Conservation (phyloP, 2,888 invertebrate species). For the Parnassius orleans region DNA sequence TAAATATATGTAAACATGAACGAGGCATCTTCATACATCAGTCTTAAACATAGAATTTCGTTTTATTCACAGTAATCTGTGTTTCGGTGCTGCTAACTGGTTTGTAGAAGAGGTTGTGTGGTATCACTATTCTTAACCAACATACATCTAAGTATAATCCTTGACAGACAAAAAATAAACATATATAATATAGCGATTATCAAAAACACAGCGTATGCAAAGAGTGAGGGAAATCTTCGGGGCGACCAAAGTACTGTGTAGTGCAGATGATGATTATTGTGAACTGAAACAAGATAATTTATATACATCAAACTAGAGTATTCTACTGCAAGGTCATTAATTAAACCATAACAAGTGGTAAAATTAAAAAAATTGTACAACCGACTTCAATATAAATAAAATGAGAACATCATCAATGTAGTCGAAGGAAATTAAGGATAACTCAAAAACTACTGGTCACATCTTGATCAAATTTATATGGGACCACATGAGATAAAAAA, state of each 20-base stretch:
- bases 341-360: no score
- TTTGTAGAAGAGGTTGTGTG: slow-evolving; percentile 34
- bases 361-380: no score
- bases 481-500: no score
- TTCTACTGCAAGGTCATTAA: no score
- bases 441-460: no score
- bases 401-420: no score
- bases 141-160: slow-evolving; percentile 29
- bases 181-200: slow-evolving; percentile 28
- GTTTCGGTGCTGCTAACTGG: slow-evolving; percentile 20
- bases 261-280: slow-evolving; percentile 75
- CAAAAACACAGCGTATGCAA: slow-evolving; percentile 71
- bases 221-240: slow-evolving; percentile 83
- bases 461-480: no score
- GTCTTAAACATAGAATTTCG: no score
- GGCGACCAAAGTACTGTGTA: slow-evolving; percentile 92
- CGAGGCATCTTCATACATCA: no score
- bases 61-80: neutral
- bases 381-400: no score
- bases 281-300: slow-evolving; percentile 74
- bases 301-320: neutral
- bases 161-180: slow-evolving; percentile 29
- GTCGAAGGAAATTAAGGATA: no score
- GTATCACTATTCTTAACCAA: slow-evolving; percentile 30
- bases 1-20: no score